Evolutionary conservation across 30 jellyfish, hydroid and myxozoan genomes (phyloP), one percentile per base, ranked within the genome.

Genomic region (Pelagia noctiluca): DNA sequence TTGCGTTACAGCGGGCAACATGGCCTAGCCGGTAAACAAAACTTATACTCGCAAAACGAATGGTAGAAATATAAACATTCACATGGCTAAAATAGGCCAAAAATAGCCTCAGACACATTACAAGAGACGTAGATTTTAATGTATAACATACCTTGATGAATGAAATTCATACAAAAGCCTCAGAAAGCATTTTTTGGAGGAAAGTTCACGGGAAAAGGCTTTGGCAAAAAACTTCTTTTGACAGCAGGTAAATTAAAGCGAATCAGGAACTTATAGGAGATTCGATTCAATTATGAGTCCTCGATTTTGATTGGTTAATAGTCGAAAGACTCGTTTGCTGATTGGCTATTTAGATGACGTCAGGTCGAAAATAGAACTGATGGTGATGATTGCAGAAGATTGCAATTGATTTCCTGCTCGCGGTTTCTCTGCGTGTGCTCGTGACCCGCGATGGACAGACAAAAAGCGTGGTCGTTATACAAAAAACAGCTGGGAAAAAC

Each of bases 181-280:
- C 68, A 10, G 68, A 52, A 52, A 30, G 68, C 68, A 52, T 52
- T 52, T 42, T 52, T 52, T 25, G 68, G 30, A 10, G 68, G 68
- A 30, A 52, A 10, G 30, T 52, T 52, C 68, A 52, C 16, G 21
- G 26, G 21, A 8, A 3, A 3, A 19, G 68, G 16, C 68, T 30
- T 52, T 30, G 2, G 2, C 68, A 52, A 52, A 52, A 30, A 25
- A 52, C 16, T 52, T 52, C 21, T 52, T 30, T 30, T 52, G 68
- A 25, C 68, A 52, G 68, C 68, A 52, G 68, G 68, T 52, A 52
- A 52, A 52, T 52, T 52, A 52, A 25, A 19, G 30, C 16, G 12
- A 52, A 30, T 8, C 7, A 8, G 26, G 21, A 19, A 19, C 16
- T 10, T 52, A 10, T 52, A 52, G 16, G 68, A 3, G 68, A 52